These are phyloP conservation scores for Cololabis saira DNA, from an alignment of 2,113 vertebrate genomes.

Conservation along the genomic window DNA sequence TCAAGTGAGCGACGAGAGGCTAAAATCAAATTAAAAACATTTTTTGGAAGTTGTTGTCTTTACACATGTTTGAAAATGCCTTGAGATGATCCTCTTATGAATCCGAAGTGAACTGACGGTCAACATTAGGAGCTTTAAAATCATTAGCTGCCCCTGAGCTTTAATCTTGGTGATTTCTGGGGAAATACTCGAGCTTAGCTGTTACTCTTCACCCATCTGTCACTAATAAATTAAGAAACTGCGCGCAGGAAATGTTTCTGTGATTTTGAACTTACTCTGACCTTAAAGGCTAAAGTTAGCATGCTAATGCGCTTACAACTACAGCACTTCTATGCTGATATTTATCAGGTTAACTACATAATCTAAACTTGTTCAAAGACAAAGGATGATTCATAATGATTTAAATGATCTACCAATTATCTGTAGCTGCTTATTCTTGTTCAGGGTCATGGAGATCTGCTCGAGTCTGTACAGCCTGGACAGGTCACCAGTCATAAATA, in stretches of 20 bases:
- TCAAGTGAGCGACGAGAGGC: too few species aligned
- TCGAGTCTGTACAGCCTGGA: too few species aligned
- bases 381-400: too few species aligned
- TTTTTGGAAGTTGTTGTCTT: too few species aligned
- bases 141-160: background rate
- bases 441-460: background rate
- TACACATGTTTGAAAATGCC: too few species aligned
- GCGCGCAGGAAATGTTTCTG: background rate
- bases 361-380: too few species aligned
- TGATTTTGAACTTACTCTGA: background rate
- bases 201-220: background rate
- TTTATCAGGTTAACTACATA: background rate
- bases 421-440: too few species aligned
- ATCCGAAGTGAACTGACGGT: slow-evolving; percentile 3
- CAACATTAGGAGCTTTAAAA: slow-evolving; percentile 1
- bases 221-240: background rate
- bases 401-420: too few species aligned
- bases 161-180: background rate
- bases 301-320: background rate
- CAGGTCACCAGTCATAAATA: too few species aligned
- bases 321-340: background rate
- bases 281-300: background rate
- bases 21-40: too few species aligned
- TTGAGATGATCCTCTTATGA: background rate
- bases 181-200: slow-evolving; percentile 1